A percentile compares a stretch with the other conserved stretches of the same genome.
phyloP scores from a whole-genome alignment of 2,888 invertebrate species.

The Eristalis arbustorum region DNA sequence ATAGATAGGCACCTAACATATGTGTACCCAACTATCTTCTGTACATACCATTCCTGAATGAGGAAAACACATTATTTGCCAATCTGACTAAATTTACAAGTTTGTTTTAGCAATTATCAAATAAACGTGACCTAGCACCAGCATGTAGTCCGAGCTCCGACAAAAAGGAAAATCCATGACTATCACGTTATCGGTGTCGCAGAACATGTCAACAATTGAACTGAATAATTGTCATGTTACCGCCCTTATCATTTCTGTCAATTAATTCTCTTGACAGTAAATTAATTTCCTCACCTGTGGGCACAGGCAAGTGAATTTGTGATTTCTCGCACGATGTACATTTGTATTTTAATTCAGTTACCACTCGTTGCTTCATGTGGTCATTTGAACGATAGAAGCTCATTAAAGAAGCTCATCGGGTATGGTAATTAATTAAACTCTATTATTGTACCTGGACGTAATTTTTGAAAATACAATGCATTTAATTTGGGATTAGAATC shows the following conservation, averaged over 20 bases:
- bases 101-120: too few relatives aligned
- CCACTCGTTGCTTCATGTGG: not conserved
- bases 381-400: not conserved
- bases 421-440: not conserved
- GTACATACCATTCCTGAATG: too few relatives aligned
- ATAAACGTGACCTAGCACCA: not conserved
- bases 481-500: not conserved
- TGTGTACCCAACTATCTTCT: too few relatives aligned
- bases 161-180: not conserved
- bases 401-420: not conserved
- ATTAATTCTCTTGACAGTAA: slow-evolving; percentile 6
- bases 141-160: not conserved
- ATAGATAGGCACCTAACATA: too few relatives aligned
- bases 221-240: slow-evolving; percentile 1
- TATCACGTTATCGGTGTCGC: not conserved
- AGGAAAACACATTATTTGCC: too few relatives aligned
- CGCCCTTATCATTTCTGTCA: slow-evolving; percentile 11
- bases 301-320: not conserved
- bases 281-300: not conserved
- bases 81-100: too few relatives aligned
- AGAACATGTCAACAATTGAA: slow-evolving; percentile 10
- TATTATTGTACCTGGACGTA: not conserved
- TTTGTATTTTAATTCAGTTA: slow-evolving; percentile 8
- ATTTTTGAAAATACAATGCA: not conserved
- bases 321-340: not conserved